phyloP scores from a whole-genome alignment of 2,113 vertebrate species.

The Oenanthe melanoleuca region DNA sequence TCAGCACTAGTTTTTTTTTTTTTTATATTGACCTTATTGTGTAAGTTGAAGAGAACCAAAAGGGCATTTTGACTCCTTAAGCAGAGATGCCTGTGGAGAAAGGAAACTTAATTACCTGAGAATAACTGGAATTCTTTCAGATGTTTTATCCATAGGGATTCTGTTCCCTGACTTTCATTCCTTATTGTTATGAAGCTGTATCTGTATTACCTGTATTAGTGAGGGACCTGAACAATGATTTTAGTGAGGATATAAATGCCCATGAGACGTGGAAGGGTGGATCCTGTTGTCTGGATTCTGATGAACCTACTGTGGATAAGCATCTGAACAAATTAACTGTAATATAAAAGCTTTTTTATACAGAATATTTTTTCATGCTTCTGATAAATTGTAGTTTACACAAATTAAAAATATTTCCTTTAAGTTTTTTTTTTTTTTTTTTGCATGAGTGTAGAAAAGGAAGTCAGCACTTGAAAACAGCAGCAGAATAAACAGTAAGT shows the following conservation, averaged over 20 bases:
- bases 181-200: neutral
- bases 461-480: neutral
- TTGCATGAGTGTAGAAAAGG: rapidly evolving
- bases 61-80: neutral
- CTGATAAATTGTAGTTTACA: neutral
- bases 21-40: neutral
- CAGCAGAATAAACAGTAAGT: neutral
- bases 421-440: neutral
- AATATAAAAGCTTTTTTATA: neutral
- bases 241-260: neutral
- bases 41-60: neutral
- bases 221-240: neutral
- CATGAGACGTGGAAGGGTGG: neutral
- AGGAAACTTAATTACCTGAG: neutral
- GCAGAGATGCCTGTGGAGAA: neutral
- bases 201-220: neutral
- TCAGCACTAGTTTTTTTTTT: neutral
- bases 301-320: neutral
- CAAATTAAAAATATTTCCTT: neutral
- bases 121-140: neutral
- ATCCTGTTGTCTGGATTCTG: neutral
- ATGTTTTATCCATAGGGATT: neutral
- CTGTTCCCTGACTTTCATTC: neutral
- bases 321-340: neutral
- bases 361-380: neutral